phyloP scores from a whole-genome alignment of 2,797 vertebrate genomes.

The Limosa lapponica region DNA sequence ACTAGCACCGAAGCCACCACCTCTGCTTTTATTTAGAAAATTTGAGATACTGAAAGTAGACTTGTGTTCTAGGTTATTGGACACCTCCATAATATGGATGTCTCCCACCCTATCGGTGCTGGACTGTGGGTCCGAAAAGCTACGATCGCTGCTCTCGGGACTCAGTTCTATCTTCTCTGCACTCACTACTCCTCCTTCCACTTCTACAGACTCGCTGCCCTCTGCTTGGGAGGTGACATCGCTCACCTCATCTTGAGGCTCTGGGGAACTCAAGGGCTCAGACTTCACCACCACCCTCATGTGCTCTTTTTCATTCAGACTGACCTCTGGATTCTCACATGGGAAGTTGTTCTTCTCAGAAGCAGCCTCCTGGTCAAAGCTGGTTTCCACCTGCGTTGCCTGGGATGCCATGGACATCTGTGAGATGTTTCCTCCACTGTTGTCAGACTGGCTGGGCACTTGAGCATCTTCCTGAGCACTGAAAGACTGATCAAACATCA shows the following conservation, averaged over 20 bases:
- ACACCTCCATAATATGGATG: slow-evolving; percentile 87
- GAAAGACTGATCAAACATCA: slow-evolving; percentile 80
- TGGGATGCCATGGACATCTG: slow-evolving; percentile 81
- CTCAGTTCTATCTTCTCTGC: slow-evolving; percentile 95
- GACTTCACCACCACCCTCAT: slow-evolving; percentile 92
- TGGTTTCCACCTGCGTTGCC: slow-evolving; percentile 74
- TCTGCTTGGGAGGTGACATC: slow-evolving; percentile 93
- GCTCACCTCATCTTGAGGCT: slow-evolving; percentile 90
- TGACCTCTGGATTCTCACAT: slow-evolving; percentile 76
- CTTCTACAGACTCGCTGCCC: slow-evolving; percentile 90
- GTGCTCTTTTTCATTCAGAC: slow-evolving; percentile 82
- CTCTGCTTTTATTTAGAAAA: slow-evolving; percentile 88
- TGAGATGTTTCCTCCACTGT: slow-evolving; percentile 79
- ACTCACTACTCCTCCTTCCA: slow-evolving; percentile 80
- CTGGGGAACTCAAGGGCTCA: slow-evolving; percentile 93
- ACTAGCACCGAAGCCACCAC: slow-evolving; percentile 56
- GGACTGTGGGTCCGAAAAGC: slow-evolving; percentile 91
- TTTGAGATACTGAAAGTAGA: slow-evolving; percentile 89
- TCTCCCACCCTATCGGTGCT: slow-evolving; percentile 86
- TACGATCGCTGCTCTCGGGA: slow-evolving; percentile 94
- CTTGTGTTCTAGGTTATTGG: slow-evolving; percentile 85
- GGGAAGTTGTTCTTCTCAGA: slow-evolving; percentile 78
- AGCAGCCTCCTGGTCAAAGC: slow-evolving; percentile 74
- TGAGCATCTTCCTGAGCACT: slow-evolving; percentile 90
- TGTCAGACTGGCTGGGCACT: slow-evolving; percentile 95